Evolutionary conservation across 2,888 invertebrate species (phyloP).

Genomic region (Abrostola tripartita): DNA sequence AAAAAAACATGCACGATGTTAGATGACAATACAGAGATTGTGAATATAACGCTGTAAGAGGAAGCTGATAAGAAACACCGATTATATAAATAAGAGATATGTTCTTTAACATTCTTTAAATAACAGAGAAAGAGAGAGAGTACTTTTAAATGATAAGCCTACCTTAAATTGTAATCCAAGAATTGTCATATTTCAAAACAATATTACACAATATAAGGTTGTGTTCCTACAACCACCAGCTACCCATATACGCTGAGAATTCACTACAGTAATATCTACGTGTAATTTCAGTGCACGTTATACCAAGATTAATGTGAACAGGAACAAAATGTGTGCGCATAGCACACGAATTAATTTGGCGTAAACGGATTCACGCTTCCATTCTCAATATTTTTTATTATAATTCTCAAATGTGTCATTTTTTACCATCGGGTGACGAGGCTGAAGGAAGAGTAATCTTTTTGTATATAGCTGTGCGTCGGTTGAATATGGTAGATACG

Average conservation of each 20-base stretch:
- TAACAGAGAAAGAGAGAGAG: too few relatives aligned
- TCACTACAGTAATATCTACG: constrained; percentile 31
- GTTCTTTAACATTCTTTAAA: too few relatives aligned
- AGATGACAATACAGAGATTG: too few relatives aligned
- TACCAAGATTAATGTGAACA: constrained; percentile 51
- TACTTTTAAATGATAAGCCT: too few relatives aligned
- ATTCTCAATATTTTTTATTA: constrained; percentile 48
- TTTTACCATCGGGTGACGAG: constrained; percentile 15
- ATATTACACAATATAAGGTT: not conserved
- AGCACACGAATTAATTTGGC: constrained; percentile 51
- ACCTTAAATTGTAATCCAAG: too few relatives aligned
- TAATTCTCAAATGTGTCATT: constrained; percentile 37
- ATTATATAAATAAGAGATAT: too few relatives aligned
- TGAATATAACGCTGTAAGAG: too few relatives aligned
- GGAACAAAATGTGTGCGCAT: constrained; percentile 53
- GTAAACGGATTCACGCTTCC: constrained; percentile 53
- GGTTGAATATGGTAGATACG: not conserved
- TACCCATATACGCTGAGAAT: constrained; percentile 16
- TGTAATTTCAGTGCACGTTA: constrained; percentile 40
- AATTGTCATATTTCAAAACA: too few relatives aligned
- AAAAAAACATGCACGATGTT: too few relatives aligned
- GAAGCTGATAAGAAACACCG: too few relatives aligned
- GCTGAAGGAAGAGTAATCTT: constrained; percentile 8
- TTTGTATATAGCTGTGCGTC: constrained; percentile 3
- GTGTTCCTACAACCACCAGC: not conserved